Percentiles rank a stretch among this genome's conserved stretches.
Evolutionary conservation across 1,140 invertebrate species (phyloP).

Genomic region (Drosophila baimaii): DNA sequence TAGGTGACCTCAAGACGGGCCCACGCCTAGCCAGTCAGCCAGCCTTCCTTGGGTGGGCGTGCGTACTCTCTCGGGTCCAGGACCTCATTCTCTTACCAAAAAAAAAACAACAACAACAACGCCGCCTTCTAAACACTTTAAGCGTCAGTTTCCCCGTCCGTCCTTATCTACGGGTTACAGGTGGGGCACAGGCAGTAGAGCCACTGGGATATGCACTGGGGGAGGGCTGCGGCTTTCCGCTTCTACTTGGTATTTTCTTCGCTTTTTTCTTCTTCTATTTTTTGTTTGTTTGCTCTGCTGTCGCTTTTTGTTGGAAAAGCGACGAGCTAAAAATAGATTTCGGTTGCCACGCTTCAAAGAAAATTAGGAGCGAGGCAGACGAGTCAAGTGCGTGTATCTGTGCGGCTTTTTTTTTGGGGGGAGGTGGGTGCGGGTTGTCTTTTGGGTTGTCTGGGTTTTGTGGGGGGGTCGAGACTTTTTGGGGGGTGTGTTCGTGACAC

Average conservation of each 20-base stretch:
- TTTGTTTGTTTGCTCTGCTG: conserved; percentile 4
- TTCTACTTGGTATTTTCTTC: conserved; percentile 7
- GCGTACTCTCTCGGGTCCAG: conserved; percentile 6
- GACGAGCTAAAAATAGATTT: conserved; percentile 47
- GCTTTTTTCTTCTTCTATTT: neutral
- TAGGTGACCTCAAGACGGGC: conserved; percentile 67
- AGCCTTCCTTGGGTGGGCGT: conserved; percentile 40
- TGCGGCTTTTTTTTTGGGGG: conserved; percentile 16
- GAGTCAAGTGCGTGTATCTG: conserved; percentile 51
- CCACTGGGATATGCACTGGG: conserved; percentile 15
- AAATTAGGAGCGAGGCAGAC: conserved; percentile 57
- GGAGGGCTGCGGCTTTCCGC: conserved; percentile 15
- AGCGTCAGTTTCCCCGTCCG: conserved; percentile 34
- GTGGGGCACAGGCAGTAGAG: conserved; percentile 38
- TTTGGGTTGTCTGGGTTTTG: conserved; percentile 9
- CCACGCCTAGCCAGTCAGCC: conserved; percentile 42
- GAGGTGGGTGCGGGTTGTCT: conserved; percentile 1
- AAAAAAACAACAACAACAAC: neutral
- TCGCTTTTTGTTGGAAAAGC: conserved; percentile 31
- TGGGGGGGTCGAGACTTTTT: too few species aligned
- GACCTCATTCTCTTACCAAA: too few species aligned
- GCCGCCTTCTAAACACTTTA: conserved; percentile 25
- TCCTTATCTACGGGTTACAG: conserved; percentile 39
- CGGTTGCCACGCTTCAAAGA: conserved; percentile 54
- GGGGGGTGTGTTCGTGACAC: conserved; percentile 43